phyloP scores from a whole-genome alignment of 1,140 invertebrate species.

The Philaenus spumarius region DNA sequence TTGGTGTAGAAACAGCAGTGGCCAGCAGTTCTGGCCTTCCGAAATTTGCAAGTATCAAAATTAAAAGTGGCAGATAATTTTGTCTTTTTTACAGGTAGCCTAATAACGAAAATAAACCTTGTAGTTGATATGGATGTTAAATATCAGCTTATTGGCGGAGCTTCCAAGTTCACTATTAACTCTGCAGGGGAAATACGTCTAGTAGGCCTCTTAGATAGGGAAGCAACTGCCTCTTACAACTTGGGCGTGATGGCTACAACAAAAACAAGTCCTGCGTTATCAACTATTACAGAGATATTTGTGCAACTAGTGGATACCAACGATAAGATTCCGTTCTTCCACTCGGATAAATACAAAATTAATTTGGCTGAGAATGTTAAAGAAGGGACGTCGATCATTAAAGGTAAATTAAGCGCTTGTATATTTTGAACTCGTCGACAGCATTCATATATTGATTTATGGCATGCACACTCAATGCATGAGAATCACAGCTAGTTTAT shows the following conservation, averaged over 20 bases:
- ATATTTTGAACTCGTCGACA: no score
- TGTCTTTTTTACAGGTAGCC: constrained; percentile 41
- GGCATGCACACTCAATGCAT: no score
- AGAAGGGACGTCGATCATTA: constrained; percentile 66
- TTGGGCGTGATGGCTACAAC: constrained; percentile 77
- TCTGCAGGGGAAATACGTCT: constrained; percentile 63
- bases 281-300: constrained; percentile 60
- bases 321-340: constrained; percentile 56
- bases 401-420: constrained; percentile 51
- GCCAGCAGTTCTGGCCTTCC: no score
- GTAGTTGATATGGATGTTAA: constrained; percentile 50
- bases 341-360: constrained; percentile 58
- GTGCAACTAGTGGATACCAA: constrained; percentile 81
- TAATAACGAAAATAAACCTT: constrained; percentile 55
- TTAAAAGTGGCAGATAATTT: no score
- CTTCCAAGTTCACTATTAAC: constrained; percentile 66
- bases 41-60: no score
- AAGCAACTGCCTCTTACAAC: constrained; percentile 59
- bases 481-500: no score
- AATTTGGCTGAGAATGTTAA: constrained; percentile 76
- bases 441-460: no score
- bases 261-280: constrained; percentile 62
- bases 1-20: no score
- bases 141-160: constrained; percentile 58
- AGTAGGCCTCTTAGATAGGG: constrained; percentile 66